phyloP scores from a whole-genome alignment of 2,113 vertebrate species.

The Thryonomys swinderianus region DNA sequence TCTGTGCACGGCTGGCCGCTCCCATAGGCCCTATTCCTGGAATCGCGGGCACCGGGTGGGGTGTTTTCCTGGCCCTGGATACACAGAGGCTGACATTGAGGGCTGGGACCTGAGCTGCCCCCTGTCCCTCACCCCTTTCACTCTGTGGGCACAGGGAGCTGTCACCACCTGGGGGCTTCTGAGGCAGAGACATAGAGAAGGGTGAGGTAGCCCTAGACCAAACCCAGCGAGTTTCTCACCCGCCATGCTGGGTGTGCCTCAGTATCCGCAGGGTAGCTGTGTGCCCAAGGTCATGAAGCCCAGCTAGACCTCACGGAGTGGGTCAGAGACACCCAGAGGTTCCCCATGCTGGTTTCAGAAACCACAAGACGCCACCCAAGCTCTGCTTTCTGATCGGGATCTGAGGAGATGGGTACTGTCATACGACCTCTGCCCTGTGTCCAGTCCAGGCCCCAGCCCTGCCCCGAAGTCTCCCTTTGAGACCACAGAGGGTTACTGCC shows the following conservation, averaged over 20 bases:
- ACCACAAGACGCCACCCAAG: background rate
- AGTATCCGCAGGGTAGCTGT: rapidly evolving
- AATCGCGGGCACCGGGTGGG: background rate
- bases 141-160: background rate
- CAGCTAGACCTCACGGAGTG: background rate
- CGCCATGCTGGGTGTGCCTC: background rate
- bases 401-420: too few species aligned
- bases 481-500: background rate
- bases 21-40: background rate
- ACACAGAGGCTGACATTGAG: background rate
- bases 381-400: background rate
- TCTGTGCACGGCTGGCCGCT: background rate
- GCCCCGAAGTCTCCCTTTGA: background rate
- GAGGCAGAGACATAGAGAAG: background rate
- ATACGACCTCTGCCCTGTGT: background rate
- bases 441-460: background rate
- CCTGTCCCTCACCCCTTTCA: background rate
- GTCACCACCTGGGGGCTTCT: too few species aligned
- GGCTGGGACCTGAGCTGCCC: background rate
- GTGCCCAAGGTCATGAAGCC: rapidly evolving
- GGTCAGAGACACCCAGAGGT: background rate
- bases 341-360: background rate
- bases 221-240: background rate
- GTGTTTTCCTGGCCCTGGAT: background rate
- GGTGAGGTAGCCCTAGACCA: background rate